Base-by-base conservation (phyloP, 2,113 vertebrate species). In the Pogonocichla stellata region DNA sequence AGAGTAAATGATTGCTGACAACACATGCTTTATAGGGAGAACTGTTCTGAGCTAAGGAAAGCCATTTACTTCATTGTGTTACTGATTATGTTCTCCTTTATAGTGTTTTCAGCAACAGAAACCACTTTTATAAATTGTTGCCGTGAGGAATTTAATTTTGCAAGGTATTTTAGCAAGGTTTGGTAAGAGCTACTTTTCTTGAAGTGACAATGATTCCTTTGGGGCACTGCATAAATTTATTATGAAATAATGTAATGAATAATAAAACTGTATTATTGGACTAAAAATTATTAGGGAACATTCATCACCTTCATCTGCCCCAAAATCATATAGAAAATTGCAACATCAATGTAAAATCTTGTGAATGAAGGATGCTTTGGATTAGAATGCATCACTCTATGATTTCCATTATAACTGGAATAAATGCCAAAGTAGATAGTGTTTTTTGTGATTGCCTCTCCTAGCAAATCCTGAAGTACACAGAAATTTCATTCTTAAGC, bases 11-110 rank as follows among this genome's bases (percentile, higher is more conserved):
- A 31, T 67, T 80, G 13, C 33, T 83, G 58, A 88, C 18, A 94
- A 23, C 4, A 54, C n/a, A 31, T 53, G 67, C 40, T 92, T 80
- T 80, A 42, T 60, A 7, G 28, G 19, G 5, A 65, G 13, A 82
- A 42, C 72, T 80, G 19, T 33, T 93, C 53, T 61, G 62, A 45
- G 71, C 88, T 93, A 86, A 90, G 9, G 62, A 86, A 95, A 43
- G 14, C 58, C 26, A 51, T 50, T 62, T 17, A 40, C 12, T 84
- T 85, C 24, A 64, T 17, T 15, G 10, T n/a, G 7, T 74, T 60
- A 93, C 34, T 67, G 72, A 88, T 96, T 94, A 92, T 80, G 9
- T 80, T 87, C 77, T 23, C 20, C 60, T 96, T 96, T 92, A 92
- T 5, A 74, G 9, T 60, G 29, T 75, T 91, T 94, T 96, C 88